Conservation (phyloP, 2,113 vertebrate species). For the Nothoprocta perdicaria region DNA sequence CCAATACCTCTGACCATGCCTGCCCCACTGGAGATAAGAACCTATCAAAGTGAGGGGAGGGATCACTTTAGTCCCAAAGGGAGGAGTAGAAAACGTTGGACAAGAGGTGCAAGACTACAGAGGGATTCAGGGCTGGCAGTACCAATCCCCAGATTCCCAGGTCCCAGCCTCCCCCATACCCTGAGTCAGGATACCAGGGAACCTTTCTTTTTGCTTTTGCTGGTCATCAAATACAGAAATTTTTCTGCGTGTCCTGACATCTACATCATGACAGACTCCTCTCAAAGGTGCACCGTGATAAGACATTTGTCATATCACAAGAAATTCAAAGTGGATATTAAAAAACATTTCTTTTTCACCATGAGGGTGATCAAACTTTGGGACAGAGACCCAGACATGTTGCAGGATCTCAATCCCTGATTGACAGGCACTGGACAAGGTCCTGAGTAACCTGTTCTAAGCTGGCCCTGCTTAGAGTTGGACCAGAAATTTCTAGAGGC, state of each 20-base stretch:
- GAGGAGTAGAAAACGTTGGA: not conserved
- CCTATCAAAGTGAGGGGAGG: not conserved
- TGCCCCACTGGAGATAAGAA: accelerated
- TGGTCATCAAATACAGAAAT: not conserved
- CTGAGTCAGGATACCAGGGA: not conserved
- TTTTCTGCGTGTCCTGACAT: accelerated
- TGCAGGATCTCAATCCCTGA: not conserved
- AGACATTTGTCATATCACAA: accelerated
- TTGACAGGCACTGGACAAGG: not conserved
- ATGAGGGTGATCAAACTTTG: not conserved
- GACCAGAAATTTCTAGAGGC: not conserved
- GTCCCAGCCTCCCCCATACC: not conserved
- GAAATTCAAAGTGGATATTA: not conserved
- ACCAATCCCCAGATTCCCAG: not conserved
- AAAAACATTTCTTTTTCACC: not conserved
- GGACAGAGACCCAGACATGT: not conserved
- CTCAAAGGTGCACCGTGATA: not conserved
- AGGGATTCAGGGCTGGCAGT: not conserved
- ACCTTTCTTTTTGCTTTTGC: not conserved
- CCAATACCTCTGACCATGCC: not conserved
- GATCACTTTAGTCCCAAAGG: accelerated
- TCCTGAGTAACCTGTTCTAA: not conserved
- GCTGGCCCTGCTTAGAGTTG: not conserved
- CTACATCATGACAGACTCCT: not conserved
- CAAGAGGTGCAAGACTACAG: too few relatives aligned